Percentiles rank a stretch among this genome's conserved stretches.
Evolutionary conservation across 2,797 vertebrate species (phyloP).

Genomic region (Rhabdophis nuchalis): DNA sequence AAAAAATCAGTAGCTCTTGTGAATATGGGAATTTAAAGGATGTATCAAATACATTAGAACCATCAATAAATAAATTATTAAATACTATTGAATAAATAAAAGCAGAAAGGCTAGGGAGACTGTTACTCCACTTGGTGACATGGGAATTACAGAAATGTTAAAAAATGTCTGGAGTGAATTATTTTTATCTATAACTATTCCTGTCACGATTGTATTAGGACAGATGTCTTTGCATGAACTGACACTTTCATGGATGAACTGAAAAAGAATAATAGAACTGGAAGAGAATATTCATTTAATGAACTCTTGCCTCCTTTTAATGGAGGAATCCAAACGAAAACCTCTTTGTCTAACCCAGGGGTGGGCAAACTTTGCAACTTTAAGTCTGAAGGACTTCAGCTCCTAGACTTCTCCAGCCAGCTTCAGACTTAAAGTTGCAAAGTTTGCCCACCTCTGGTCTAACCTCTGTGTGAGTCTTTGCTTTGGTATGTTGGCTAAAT

Average conservation of each 20-base stretch:
- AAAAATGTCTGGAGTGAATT: neutral
- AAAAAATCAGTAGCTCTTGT: neutral
- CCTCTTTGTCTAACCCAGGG: neutral
- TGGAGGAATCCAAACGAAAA: neutral
- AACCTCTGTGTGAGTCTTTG: neutral
- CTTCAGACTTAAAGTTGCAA: too few relatives aligned
- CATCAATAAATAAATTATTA: neutral
- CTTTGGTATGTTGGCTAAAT: neutral
- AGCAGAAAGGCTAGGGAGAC: neutral
- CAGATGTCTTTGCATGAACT: neutral
- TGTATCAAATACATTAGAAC: neutral
- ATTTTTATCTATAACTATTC: neutral
- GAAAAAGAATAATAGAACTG: neutral
- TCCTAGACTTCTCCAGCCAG: too few relatives aligned
- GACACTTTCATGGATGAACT: neutral
- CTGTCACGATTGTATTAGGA: neutral
- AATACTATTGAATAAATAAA: neutral
- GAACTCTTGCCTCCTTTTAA: neutral
- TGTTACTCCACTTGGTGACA: neutral
- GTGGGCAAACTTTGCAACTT: too few relatives aligned
- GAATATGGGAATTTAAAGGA: neutral
- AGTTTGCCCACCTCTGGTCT: too few relatives aligned
- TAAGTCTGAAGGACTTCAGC: too few relatives aligned
- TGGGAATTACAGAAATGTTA: neutral
- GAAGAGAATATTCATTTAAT: neutral